phyloP scores from a whole-genome alignment of 1,140 invertebrate species.

The Zaprionus capensis region DNA sequence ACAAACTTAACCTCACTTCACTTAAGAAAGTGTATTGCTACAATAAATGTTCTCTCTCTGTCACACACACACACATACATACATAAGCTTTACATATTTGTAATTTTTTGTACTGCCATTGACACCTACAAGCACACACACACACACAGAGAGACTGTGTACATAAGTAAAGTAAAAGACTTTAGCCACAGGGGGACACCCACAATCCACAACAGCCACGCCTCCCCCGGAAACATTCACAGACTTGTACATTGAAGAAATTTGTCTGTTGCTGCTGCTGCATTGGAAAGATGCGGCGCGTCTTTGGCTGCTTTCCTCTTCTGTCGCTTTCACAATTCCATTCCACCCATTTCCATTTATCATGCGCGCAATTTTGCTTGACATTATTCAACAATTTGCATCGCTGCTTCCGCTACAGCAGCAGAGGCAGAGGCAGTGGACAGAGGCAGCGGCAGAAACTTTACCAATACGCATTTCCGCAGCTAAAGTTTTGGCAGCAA shows the following conservation, averaged over 20 bases:
- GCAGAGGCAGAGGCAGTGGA: slow-evolving; percentile 27
- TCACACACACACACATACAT: not conserved
- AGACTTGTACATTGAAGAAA: slow-evolving; percentile 7
- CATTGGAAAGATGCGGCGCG: not conserved
- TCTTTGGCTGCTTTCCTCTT: not conserved
- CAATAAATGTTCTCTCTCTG: not conserved
- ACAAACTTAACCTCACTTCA: not conserved
- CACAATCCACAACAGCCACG: slow-evolving; percentile 7
- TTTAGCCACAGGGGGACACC: not conserved
- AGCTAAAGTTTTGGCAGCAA: slow-evolving; percentile 45
- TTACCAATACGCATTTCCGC: slow-evolving; percentile 44
- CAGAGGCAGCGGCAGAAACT: slow-evolving; percentile 8
- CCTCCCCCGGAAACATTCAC: not conserved
- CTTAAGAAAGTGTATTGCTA: not conserved
- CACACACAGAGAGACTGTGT: not conserved
- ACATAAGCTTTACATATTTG: not conserved
- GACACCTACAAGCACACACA: not conserved
- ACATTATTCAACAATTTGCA: slow-evolving; percentile 80
- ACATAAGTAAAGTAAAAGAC: not conserved
- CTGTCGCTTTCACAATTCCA: slow-evolving; percentile 35
- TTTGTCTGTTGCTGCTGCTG: slow-evolving; percentile 22
- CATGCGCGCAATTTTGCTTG: slow-evolving; percentile 67
- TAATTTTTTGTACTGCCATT: not conserved
- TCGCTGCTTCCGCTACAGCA: slow-evolving; percentile 63
- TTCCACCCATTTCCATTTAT: slow-evolving; percentile 52